Conservation (phyloP, 2,797 vertebrate genomes). For the Alca torda region DNA sequence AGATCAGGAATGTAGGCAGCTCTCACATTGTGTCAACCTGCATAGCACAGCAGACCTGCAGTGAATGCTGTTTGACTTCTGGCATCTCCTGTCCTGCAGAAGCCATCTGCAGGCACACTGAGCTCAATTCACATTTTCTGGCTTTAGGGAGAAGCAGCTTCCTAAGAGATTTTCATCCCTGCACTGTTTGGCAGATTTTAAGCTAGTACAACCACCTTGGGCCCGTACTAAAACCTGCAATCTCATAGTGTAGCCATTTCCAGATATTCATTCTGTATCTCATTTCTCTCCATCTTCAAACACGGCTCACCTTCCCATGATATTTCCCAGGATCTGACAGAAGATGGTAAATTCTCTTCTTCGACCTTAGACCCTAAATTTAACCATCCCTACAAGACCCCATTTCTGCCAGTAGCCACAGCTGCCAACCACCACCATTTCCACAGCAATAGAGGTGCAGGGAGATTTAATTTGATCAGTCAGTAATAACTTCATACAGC, state of each 20-base stretch:
- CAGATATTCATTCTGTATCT: neutral
- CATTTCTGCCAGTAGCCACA: neutral
- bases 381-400: neutral
- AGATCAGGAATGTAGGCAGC: neutral
- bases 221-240: neutral
- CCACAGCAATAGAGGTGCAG: neutral
- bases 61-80: neutral
- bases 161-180: neutral
- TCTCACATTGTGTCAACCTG: neutral
- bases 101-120: rapidly evolving
- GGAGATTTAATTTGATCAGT: neutral
- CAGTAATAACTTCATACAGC: neutral
- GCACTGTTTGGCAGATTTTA: neutral
- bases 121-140: neutral
- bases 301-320: neutral
- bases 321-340: neutral
- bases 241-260: neutral
- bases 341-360: neutral
- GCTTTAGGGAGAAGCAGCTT: neutral
- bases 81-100: neutral
- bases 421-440: neutral
- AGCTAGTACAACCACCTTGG: neutral
- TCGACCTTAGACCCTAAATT: rapidly evolving
- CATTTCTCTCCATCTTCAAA: neutral
- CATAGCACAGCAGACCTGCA: neutral